Evolutionary conservation across 2,888 invertebrate genomes (phyloP), one percentile per base, ranked within the genome.

Genomic region (Catocala fraxini): DNA sequence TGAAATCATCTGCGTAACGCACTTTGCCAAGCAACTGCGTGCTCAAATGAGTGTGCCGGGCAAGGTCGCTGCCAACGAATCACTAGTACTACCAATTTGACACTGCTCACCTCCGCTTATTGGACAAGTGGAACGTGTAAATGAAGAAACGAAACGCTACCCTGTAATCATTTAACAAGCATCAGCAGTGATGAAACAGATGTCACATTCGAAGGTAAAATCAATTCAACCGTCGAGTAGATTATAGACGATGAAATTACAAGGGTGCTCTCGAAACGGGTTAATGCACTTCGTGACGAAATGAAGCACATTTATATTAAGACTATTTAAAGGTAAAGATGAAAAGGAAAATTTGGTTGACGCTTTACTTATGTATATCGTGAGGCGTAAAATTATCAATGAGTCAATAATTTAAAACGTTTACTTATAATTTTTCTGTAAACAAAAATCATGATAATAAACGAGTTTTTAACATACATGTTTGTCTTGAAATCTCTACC

Each of bases 121-220:
- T 92, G 90, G 80, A 85, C 89, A 86, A 91, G 85, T 92, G 91
- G 92, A 88, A 90, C 92, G 92, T 91, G 91, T 85, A 89, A 91
- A 91, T 91, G 89, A 88, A 92, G 89, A 89, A 89, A 85, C 86
- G 84, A 89, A 89, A 87, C 85, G 83, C 83, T 84, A 85, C 88
- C 88, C 90, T 87, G 82, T 82, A 85, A 85, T 84, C 82, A 84
- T 88, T 90, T 89, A 88, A 90, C 88, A 84, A 83, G 79, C 83
- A 81, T 81, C 81, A 80, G 73, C 78, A 82, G 81, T 90, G 83
- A 88, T 82, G 86, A 87, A 89, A 90, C 82, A 83, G 77, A 86
- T 87, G 86, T 80, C 84, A 87, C 78, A 79, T 84, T 81, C 77
- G 89, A 92, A 91, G 89, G 90, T 83, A 87, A 90, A 84, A 90